Evolutionary conservation across 2,888 invertebrate genomes (phyloP), one percentile per base, ranked within the genome.

Genomic region (Agriopis aurantiaria): DNA sequence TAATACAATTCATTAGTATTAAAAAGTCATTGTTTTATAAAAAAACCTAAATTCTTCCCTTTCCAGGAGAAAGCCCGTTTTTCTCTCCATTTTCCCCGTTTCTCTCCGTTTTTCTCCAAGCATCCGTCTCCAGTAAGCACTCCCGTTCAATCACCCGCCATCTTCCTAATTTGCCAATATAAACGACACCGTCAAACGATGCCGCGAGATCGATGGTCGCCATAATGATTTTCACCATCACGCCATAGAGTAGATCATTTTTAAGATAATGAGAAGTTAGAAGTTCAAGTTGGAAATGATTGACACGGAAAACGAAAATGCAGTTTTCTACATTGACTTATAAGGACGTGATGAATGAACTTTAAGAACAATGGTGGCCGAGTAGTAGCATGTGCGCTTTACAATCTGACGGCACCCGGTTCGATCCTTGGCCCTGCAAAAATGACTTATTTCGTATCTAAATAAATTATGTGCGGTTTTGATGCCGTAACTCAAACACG

Each of bases 131-230:
- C 10, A 6, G 53, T 53, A 62, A 62, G 62, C n/a, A 23, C 62
- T 53, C 11, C 17, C 62, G 45, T 46, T 62, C 62, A 62, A 53
- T 62, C 62, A 53, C 43, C 14, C 52, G 46, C 53, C 53, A 53
- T 62, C 62, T 8, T 62, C 9, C 43, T 62, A 62, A 62, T 62
- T 62, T 62, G 62, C 43, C 46, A 52, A 53, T 52, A 62, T 62
- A 62, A 62, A 62, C n/a, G 62, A 62, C 53, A 53, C 10, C 53
- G 52, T 62, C 62, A 62, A 62, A 14, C 45, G 53, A 23, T 53
- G 53, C 61, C 8, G 11, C 1, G 51, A 62, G 62, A 62, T 62
- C 62, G 62, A 62, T 62, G 51, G 11, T 12, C 8, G 52, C 61
- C 52, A 61, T 61, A 51, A 52, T 61, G 51, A 52, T 61, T 61